Base-by-base conservation (phyloP, 2,888 invertebrate genomes). In the Sphaerophoria rueppellii region DNA sequence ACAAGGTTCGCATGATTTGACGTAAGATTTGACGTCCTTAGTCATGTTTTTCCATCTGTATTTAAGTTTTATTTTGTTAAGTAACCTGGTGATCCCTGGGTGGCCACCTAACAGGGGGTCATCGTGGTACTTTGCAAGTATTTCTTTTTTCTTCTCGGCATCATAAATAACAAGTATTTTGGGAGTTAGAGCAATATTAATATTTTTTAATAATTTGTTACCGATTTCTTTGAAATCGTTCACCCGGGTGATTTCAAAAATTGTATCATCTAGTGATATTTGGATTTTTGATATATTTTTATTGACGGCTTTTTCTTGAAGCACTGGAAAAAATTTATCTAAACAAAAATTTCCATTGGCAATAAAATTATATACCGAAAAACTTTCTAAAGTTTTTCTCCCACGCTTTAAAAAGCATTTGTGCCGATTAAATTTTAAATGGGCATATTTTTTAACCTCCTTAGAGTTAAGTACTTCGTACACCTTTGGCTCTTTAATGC, bases 291-390 rank as follows among this genome's bases (percentile, higher is more conserved):
- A 12, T 16, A 69, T 14, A 54, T 69, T 69, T 69, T 55, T 69
- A 55, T 35, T 69, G 7, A 6, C 24, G 37, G 55, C 40, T 37
- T 69, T 32, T 55, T 69, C 12, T 69, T 69, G 12, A 14, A 69
- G 55, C 52, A 12, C 32, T 69, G 69, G 69, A 55, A 69, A 69
- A 37, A 69, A 69, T 69, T 69, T 5, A n/a, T 37, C 55, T 54
- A 55, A 43, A 16, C 35, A 14, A 54, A 69, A 24, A 24, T 52
- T 69, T 69, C 69, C 55, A 69, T 69, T 69, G 40, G n/a, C 16
- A 69, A 54, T 40, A 40, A 74, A 50, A 48, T 60, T 55, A 9
- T 63, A 37, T 35, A 85, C 32, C 32, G 75, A 14, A 11, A 72
- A 34, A 12, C 35, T 12, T 55, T 40, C 40, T 34, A 75, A 48